phyloP scores from a whole-genome alignment of 2,888 invertebrate species.

The Tridacna crocea region DNA sequence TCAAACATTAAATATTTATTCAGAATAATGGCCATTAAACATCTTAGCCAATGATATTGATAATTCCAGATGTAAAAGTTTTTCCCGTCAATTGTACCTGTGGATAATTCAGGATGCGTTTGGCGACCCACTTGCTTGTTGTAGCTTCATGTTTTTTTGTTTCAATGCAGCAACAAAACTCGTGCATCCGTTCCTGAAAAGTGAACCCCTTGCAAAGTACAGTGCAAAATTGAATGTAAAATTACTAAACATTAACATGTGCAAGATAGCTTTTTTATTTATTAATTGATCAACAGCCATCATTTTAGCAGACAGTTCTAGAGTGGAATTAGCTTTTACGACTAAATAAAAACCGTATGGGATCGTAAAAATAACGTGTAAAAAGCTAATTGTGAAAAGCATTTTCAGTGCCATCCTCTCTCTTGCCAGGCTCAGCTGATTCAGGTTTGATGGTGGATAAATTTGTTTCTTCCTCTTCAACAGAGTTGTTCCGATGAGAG shows the following conservation, averaged over 20 bases:
- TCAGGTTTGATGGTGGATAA: not conserved
- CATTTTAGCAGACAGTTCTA: not conserved
- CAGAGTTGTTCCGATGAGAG: not conserved
- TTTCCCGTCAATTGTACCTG: too few species aligned
- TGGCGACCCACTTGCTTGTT: too few species aligned
- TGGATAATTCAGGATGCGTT: too few species aligned
- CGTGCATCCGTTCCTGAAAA: not conserved
- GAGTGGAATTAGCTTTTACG: not conserved
- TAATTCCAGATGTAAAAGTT: too few species aligned
- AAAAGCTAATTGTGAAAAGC: not conserved
- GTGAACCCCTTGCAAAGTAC: not conserved
- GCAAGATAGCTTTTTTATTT: not conserved
- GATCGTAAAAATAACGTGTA: not conserved
- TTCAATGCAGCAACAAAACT: not conserved
- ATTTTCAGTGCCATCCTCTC: not conserved
- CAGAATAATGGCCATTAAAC: too few species aligned
- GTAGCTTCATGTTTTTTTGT: too few species aligned
- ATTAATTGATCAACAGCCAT: not conserved
- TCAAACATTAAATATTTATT: too few species aligned
- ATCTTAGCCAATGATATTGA: too few species aligned
- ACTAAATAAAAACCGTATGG: not conserved
- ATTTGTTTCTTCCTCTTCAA: not conserved
- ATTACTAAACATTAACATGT: not conserved
- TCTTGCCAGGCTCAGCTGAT: not conserved
- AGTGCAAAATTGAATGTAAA: slow-evolving; percentile 7